These are phyloP conservation scores for Halcyon malimbica DNA, from an alignment of 2,113 vertebrate species.

Conservation along the genomic window DNA sequence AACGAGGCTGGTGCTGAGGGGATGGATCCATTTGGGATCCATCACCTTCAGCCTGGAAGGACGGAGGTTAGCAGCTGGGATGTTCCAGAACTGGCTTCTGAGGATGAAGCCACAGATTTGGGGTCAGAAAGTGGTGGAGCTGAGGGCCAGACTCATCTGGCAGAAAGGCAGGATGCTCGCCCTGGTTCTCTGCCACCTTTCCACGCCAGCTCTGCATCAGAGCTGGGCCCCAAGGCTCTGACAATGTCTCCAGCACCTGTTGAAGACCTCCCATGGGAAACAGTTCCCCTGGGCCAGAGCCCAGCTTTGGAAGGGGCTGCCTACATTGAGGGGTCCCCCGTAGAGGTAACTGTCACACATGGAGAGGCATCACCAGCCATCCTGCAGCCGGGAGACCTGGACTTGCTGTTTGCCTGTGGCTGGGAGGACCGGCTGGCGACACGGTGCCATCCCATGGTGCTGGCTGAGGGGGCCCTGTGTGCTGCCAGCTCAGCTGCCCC, in stretches of 20 bases:
- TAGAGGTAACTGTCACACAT: neutral
- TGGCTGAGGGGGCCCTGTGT: neutral
- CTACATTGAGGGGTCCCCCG: neutral
- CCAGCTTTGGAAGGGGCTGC: neutral
- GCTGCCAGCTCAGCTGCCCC: neutral
- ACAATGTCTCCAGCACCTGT: neutral
- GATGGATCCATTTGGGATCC: neutral
- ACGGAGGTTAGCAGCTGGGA: neutral
- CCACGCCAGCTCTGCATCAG: neutral
- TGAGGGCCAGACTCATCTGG: neutral
- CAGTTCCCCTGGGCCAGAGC: neutral
- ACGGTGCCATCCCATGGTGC: rapidly evolving
- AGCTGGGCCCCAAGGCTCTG: neutral
- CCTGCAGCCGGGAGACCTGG: slow-evolving; percentile 33
- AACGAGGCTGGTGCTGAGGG: slow-evolving; percentile 1
- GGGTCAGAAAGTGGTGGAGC: neutral
- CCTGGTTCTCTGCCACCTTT: neutral
- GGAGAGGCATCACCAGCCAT: neutral
- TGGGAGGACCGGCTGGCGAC: neutral
- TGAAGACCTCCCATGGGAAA: neutral
- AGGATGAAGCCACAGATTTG: slow-evolving; percentile 16
- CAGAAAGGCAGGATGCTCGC: neutral
- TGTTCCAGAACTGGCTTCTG: slow-evolving; percentile 38
- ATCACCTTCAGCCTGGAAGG: slow-evolving; percentile 17
- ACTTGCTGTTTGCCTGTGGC: neutral